These are phyloP conservation scores for Scarus forsteni DNA, from an alignment of 2,797 vertebrate species.

Conservation along the genomic window DNA sequence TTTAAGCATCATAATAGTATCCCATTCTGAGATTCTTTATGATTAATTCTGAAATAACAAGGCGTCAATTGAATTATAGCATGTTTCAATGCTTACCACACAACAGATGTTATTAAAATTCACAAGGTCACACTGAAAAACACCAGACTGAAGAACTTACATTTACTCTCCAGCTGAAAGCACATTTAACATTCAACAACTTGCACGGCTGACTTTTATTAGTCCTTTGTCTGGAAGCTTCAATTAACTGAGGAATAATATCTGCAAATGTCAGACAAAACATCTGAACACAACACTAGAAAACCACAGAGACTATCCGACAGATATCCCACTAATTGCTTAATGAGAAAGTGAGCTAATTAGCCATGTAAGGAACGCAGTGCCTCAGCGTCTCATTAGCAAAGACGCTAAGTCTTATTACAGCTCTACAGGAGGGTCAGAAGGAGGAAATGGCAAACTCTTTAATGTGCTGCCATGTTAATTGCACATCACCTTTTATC, in stretches of 20 bases:
- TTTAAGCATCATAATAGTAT: slow-evolving; percentile 1
- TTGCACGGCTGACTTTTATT: slow-evolving; percentile 31
- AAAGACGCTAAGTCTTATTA: slow-evolving; percentile 37
- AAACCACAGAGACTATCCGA: slow-evolving; percentile 33
- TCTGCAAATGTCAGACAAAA: slow-evolving; percentile 44
- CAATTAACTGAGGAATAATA: slow-evolving; percentile 34
- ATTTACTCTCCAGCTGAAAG: slow-evolving; percentile 14
- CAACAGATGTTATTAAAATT: slow-evolving; percentile 13
- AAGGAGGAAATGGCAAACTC: slow-evolving; percentile 4
- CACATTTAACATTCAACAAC: slow-evolving; percentile 28
- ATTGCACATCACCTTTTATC: slow-evolving; percentile 6
- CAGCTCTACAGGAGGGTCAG: slow-evolving; percentile 24
- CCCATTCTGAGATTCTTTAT: neutral
- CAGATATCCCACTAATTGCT: slow-evolving; percentile 52
- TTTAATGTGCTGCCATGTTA: slow-evolving; percentile 20
- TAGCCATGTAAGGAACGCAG: slow-evolving; percentile 44
- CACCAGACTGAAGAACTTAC: slow-evolving; percentile 6
- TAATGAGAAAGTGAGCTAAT: slow-evolving; percentile 53
- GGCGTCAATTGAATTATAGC: neutral
- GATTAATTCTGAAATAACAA: slow-evolving; percentile 22
- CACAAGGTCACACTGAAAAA: slow-evolving; percentile 6
- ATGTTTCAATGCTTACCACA: neutral
- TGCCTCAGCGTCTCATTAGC: slow-evolving; percentile 33
- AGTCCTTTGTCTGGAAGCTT: slow-evolving; percentile 39
- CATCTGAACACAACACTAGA: slow-evolving; percentile 19